A percentile compares a stretch with the other conserved stretches of the same genome.
phyloP scores from a whole-genome alignment of 2,888 invertebrate species.

The Steromphala cineraria region DNA sequence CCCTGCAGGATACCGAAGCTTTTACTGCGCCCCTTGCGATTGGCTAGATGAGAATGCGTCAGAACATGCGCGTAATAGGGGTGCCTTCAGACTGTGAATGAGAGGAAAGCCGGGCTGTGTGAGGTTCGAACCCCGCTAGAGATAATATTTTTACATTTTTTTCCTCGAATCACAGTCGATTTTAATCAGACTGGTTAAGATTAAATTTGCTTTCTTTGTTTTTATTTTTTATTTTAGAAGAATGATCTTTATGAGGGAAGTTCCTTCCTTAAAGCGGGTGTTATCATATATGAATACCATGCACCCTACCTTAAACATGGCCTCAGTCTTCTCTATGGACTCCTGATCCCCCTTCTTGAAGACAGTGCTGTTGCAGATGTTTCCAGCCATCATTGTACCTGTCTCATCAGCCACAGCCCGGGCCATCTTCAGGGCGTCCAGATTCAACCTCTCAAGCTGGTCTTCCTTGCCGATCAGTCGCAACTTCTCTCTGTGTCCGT shows the following conservation, averaged over 20 bases:
- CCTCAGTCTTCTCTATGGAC: constrained; percentile 15
- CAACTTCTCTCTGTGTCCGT: constrained; percentile 71
- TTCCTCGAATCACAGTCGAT: no score
- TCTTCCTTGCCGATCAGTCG: constrained; percentile 63
- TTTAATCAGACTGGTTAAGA: no score
- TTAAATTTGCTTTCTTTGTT: no score
- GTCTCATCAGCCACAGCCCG: constrained; percentile 68
- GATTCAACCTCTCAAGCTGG: constrained; percentile 65
- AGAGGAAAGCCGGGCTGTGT: no score
- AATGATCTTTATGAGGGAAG: background rate
- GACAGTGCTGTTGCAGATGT: constrained; percentile 67
- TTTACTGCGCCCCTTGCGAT: no score
- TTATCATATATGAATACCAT: no score
- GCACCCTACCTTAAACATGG: background rate
- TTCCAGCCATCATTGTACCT: constrained; percentile 71
- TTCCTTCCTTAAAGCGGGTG: background rate
- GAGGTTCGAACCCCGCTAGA: no score
- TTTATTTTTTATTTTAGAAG: background rate
- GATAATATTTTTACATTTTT: no score
- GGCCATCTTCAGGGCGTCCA: constrained; percentile 66
- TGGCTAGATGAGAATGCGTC: no score
- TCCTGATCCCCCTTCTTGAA: constrained; percentile 51
- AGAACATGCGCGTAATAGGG: no score
- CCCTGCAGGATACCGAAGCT: no score
- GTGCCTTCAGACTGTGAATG: no score